A percentile compares a stretch with the other conserved stretches of the same genome.
phyloP scores from a whole-genome alignment of 2,797 vertebrate species.

The Syngnathus acus region DNA sequence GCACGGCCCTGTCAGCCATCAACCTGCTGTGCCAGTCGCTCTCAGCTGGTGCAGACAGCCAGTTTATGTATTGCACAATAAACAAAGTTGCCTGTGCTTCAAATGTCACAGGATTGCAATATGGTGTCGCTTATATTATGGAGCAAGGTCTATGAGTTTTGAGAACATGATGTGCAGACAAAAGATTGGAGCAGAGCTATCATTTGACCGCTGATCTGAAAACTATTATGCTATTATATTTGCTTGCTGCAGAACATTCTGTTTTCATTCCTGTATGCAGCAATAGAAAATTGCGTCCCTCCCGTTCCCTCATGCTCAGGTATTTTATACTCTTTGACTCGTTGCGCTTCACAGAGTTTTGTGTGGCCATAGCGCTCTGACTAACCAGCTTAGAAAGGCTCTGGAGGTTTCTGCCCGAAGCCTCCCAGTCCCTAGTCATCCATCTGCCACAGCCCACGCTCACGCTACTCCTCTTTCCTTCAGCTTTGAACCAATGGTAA shows the following conservation, averaged over 20 bases:
- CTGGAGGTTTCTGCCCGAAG: slow-evolving; percentile 50
- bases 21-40: slow-evolving; percentile 43
- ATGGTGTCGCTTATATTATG: slow-evolving; percentile 8
- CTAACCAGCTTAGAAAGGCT: slow-evolving; percentile 51
- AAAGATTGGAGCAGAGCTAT: slow-evolving; percentile 25
- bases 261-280: slow-evolving; percentile 29
- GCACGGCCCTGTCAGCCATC: slow-evolving; percentile 43
- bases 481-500: slow-evolving; percentile 55
- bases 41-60: slow-evolving; percentile 28
- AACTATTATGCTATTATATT: slow-evolving; percentile 21
- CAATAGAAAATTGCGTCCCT: slow-evolving; percentile 51
- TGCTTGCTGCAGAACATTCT: slow-evolving; percentile 23
- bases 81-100: slow-evolving; percentile 32
- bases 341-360: slow-evolving; percentile 42
- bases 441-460: slow-evolving; percentile 48
- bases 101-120: slow-evolving; percentile 18
- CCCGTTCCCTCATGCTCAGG: slow-evolving; percentile 41
- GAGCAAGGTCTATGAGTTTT: neutral
- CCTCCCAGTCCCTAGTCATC: slow-evolving; percentile 52
- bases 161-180: slow-evolving; percentile 1
- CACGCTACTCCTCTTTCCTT: slow-evolving; percentile 20
- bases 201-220: slow-evolving; percentile 44
- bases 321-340: slow-evolving; percentile 53
- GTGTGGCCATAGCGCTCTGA: slow-evolving; percentile 47
- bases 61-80: slow-evolving; percentile 15